Base-by-base conservation (phyloP, 37 sponge, comb jelly and placozoan genomes). In the Oscarella lobularis region DNA sequence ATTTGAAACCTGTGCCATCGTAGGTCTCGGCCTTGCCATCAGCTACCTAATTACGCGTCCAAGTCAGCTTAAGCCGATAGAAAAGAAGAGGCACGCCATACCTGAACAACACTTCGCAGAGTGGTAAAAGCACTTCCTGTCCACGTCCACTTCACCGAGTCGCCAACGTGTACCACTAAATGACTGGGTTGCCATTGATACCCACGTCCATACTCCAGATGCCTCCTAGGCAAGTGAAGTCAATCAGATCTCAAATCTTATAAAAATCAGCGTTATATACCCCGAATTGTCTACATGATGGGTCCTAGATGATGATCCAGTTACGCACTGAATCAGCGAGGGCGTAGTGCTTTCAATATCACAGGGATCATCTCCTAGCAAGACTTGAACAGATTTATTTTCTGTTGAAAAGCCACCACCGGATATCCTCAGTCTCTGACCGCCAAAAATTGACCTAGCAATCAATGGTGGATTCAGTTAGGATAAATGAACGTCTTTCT, bases 391-490 rank as follows among this genome's bases (percentile, higher is more conserved):
- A 36, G 30, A 41, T 4, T 77, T 77, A 73, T 6, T 31, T 31
- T n/a, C 20, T 3, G 39, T 38, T 35, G 14, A 40, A 91, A 91
- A 87, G 32, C 86, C 83, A 66, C 33, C 39, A 4, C 92, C 92
- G 60, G 38, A 38, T 29, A 91, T 82, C 36, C 39, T 68, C 34
- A 91, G 33, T 35, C 69, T 31, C 77, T 87, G 88, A 2, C 92
- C 92, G 38, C 92, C 92, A 80, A 85, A 77, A 14, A 87, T 32
- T 3, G 92, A 91, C 2, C 92, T 87, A 76, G 33, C 34, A 39
- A 1, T n/a, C 9, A 39, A 0, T 67, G 20, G 20, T 48, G 9
- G 20, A 48, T 48, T 48, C 9, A 27, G 20, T 48, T 9, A 9
- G 60, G 60, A n/a, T n/a, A n/a, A n/a, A n/a, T n/a, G n/a, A n/a